Conservation (phyloP, 2,888 invertebrate genomes). For the Homarus gammarus region DNA sequence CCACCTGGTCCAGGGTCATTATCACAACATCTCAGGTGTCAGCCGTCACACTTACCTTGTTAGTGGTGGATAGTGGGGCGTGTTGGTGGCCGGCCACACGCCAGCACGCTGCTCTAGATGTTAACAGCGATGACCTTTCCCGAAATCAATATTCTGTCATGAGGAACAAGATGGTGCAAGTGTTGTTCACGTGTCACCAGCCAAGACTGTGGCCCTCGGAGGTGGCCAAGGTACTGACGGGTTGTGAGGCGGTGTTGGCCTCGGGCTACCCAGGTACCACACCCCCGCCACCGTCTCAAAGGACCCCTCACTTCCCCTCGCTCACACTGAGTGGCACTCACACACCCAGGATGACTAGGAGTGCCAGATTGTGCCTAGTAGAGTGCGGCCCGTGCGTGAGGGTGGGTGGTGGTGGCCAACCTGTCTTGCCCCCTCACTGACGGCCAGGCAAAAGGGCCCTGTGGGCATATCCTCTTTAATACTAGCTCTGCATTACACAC, state of each 20-base stretch:
- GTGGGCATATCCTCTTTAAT: constrained; percentile 28
- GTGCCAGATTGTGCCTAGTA: not conserved
- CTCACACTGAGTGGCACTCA: not conserved
- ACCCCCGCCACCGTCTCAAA: not conserved
- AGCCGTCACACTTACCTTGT: not conserved
- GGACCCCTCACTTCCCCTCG: not conserved
- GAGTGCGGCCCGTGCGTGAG: not conserved
- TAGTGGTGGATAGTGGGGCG: not conserved
- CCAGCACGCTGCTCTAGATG: not conserved
- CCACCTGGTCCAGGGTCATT: no score
- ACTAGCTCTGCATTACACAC: constrained; percentile 33
- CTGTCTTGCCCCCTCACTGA: constrained; percentile 1
- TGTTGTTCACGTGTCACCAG: not conserved
- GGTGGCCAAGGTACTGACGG: not conserved
- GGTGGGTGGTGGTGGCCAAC: constrained; percentile 15
- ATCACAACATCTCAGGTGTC: no score
- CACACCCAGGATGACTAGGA: no score
- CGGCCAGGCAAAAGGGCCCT: not conserved
- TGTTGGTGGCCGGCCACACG: not conserved
- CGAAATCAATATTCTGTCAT: not conserved
- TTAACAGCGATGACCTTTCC: not conserved
- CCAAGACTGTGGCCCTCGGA: not conserved
- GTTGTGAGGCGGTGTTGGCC: not conserved
- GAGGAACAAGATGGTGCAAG: not conserved
- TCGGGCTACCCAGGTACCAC: not conserved